A percentile compares a stretch with the other conserved stretches of the same genome.
phyloP scores from a whole-genome alignment of 92 coral and sea anemone species.

The Palythoa heliodiscus region DNA sequence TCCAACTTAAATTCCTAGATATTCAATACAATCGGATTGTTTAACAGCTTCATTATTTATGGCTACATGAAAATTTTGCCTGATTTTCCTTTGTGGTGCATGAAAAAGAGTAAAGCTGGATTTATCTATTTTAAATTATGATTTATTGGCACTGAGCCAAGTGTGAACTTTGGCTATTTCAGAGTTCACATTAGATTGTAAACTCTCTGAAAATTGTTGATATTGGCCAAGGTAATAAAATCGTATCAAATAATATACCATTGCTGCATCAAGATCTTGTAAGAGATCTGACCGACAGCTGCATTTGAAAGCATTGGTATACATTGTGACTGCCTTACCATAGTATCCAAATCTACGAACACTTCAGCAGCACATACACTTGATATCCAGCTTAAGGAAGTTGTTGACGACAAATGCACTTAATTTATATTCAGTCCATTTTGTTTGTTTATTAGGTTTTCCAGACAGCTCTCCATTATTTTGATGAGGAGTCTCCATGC shows the following conservation, averaged over 20 bases:
- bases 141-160: too few species aligned
- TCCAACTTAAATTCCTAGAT: too few species aligned
- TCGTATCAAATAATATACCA: constrained; percentile 10
- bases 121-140: too few species aligned
- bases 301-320: constrained; percentile 8
- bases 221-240: constrained; percentile 30
- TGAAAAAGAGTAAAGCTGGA: too few species aligned
- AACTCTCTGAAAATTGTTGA: background rate
- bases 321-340: background rate
- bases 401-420: background rate
- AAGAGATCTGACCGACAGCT: constrained; percentile 18
- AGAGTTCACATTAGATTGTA: too few species aligned
- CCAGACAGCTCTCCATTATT: background rate
- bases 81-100: too few species aligned
- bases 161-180: too few species aligned
- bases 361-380: constrained; percentile 26
- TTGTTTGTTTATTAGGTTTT: constrained; percentile 3
- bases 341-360: constrained; percentile 19
- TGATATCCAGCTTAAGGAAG: constrained; percentile 8
- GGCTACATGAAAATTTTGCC: too few species aligned
- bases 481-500: background rate
- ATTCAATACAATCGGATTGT: too few species aligned
- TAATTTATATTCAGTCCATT: background rate
- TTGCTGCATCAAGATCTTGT: constrained; percentile 28
- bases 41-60: too few species aligned